Conservation (phyloP, 2,113 vertebrate species). For the Zootoca vivipara region DNA sequence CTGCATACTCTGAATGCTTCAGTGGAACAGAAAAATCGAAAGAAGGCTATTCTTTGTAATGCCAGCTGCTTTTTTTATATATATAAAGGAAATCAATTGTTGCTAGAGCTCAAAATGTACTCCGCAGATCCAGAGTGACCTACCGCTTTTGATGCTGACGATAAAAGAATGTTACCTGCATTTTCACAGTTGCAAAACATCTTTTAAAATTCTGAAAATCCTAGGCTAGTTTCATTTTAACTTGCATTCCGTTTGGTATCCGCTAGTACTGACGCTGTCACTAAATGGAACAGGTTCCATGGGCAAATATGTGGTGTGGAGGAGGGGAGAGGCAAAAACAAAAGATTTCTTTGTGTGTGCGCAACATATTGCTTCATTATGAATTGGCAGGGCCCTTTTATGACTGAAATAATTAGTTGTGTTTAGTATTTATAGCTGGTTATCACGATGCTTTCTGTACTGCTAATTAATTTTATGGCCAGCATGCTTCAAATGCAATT, state of each 20-base stretch:
- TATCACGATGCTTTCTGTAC: slow-evolving; percentile 62
- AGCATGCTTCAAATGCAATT: slow-evolving; percentile 71
- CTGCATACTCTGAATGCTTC: slow-evolving; percentile 83
- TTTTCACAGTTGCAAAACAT: slow-evolving; percentile 71
- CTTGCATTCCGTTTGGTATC: slow-evolving; percentile 69
- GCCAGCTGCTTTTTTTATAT: slow-evolving; percentile 83
- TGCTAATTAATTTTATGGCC: slow-evolving; percentile 71
- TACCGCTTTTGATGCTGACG: slow-evolving; percentile 76
- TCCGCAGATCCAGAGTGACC: slow-evolving; percentile 73
- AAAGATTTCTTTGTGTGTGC: neutral
- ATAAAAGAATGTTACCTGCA: slow-evolving; percentile 74
- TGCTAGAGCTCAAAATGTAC: slow-evolving; percentile 77
- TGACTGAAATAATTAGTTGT: slow-evolving; percentile 74
- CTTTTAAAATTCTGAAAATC: slow-evolving; percentile 70
- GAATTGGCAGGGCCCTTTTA: slow-evolving; percentile 66
- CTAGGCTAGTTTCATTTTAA: slow-evolving; percentile 73
- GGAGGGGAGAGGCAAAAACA: neutral
- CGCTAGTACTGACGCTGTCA: slow-evolving; percentile 53
- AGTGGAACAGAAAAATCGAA: slow-evolving; percentile 83
- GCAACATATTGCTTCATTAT: slow-evolving; percentile 50
- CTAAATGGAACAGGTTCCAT: slow-evolving; percentile 49
- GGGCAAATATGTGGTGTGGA: neutral
- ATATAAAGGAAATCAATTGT: slow-evolving; percentile 84
- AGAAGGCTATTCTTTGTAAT: slow-evolving; percentile 83
- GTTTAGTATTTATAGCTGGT: slow-evolving; percentile 70